A percentile compares a stretch with the other conserved stretches of the same genome.
phyloP scores from a whole-genome alignment of 1,140 invertebrate genomes.

The Monochamus saltuarius region DNA sequence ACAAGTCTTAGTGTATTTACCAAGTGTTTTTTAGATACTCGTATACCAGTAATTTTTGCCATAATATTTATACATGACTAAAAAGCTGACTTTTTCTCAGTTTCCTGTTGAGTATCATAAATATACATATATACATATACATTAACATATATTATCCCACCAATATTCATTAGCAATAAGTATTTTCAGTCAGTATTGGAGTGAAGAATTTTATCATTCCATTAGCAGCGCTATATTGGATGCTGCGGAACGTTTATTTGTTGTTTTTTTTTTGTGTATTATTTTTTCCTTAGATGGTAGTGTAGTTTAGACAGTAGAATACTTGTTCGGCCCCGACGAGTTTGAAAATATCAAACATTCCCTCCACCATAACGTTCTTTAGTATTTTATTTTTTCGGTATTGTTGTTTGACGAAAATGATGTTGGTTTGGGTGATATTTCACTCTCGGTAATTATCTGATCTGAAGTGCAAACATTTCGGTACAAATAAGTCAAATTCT shows the following conservation, averaged over 20 bases:
- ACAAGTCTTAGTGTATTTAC: conserved; percentile 51
- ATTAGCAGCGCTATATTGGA: conserved; percentile 26
- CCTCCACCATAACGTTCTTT: not conserved
- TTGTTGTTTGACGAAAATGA: too few species aligned
- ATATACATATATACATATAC: conserved; percentile 31
- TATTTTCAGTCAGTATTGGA: conserved; percentile 50
- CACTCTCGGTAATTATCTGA: too few species aligned
- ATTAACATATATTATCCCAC: conserved; percentile 32
- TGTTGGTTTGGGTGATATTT: too few species aligned
- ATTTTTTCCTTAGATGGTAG: conserved; percentile 13
- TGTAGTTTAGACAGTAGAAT: conserved; percentile 5
- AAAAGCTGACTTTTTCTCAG: conserved; percentile 31
- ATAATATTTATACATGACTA: conserved; percentile 44
- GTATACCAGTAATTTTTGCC: conserved; percentile 52
- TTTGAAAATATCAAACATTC: conserved; percentile 4
- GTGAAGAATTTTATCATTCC: conserved; percentile 45
- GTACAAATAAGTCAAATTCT: too few species aligned
- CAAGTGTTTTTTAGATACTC: conserved; percentile 52
- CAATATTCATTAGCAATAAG: conserved; percentile 48
- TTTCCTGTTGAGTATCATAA: conserved; percentile 21
- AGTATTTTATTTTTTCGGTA: too few species aligned
- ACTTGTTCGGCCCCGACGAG: conserved; percentile 6
- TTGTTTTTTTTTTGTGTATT: conserved; percentile 33
- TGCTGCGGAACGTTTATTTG: conserved; percentile 26
- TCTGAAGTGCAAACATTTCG: too few species aligned